Conservation (phyloP, 1,140 invertebrate genomes). For the Hylaeus volcanicus region DNA sequence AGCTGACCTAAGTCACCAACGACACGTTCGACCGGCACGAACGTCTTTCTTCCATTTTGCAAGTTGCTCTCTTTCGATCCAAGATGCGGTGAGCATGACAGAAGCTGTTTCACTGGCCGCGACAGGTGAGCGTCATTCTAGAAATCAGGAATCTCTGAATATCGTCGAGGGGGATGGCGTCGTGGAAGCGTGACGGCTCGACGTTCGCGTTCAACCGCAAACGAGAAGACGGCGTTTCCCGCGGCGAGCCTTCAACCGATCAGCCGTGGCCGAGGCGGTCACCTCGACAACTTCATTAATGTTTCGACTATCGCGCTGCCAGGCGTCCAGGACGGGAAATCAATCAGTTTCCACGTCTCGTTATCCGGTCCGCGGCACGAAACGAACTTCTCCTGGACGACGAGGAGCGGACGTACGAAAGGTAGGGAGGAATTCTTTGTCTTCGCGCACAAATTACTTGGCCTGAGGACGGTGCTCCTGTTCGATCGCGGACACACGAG, state of each 20-base stretch:
- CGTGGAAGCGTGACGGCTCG: constrained; percentile 3
- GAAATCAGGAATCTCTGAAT: constrained; percentile 10
- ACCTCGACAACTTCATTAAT: constrained; percentile 52
- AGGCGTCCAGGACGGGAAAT: constrained; percentile 53
- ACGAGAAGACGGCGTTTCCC: constrained; percentile 29
- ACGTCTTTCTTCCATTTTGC: too few relatives aligned
- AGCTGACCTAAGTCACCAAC: too few relatives aligned
- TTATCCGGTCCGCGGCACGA: constrained; percentile 49
- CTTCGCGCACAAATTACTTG: constrained; percentile 59
- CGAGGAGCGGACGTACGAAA: constrained; percentile 23
- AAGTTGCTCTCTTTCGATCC: background rate
- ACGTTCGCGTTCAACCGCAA: constrained; percentile 5
- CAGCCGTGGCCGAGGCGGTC: constrained; percentile 15
- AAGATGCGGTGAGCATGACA: background rate
- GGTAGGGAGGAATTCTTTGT: constrained; percentile 56
- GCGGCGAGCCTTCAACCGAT: constrained; percentile 38
- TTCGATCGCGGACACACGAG: constrained; percentile 37
- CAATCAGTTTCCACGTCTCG: constrained; percentile 54
- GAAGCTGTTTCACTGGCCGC: background rate
- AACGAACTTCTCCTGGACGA: constrained; percentile 16
- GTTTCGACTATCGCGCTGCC: constrained; percentile 50
- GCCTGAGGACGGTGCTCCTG: constrained; percentile 45
- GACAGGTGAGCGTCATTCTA: background rate
- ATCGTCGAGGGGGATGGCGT: background rate
- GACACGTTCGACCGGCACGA: too few relatives aligned